A percentile compares a stretch with the other conserved stretches of the same genome.
phyloP scores from a whole-genome alignment of 2,113 vertebrate genomes.

The Oreochromis niloticus region DNA sequence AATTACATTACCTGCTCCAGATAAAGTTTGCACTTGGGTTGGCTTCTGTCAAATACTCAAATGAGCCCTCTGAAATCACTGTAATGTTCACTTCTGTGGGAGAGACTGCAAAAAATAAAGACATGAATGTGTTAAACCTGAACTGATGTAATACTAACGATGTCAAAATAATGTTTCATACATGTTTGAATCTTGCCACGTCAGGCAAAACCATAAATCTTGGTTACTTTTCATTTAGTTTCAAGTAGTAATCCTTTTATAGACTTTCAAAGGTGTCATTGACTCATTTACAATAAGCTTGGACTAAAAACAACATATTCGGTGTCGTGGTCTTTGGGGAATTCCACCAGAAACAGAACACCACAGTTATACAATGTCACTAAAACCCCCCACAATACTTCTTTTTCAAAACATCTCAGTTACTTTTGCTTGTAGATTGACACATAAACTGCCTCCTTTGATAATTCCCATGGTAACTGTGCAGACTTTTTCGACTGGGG shows the following conservation, averaged over 20 bases:
- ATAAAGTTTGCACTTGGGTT: constrained; percentile 24
- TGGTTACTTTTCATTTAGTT: not conserved
- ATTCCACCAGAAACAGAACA: not conserved
- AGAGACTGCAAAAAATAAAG: too few relatives aligned
- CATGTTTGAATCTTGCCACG: not conserved
- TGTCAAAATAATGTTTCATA: too few relatives aligned
- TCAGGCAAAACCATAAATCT: not conserved
- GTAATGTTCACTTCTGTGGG: too few relatives aligned
- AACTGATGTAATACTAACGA: too few relatives aligned
- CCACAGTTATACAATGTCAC: not conserved
- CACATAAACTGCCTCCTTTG: too few relatives aligned
- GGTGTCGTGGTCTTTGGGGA: not conserved
- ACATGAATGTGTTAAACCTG: too few relatives aligned
- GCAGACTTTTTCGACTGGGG: not conserved
- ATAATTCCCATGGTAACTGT: not conserved
- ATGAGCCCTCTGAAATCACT: not conserved
- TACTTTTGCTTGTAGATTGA: too few relatives aligned
- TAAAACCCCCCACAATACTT: too few relatives aligned
- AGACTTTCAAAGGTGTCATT: not conserved
- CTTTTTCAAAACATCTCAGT: too few relatives aligned
- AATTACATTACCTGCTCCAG: constrained; percentile 51
- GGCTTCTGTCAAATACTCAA: constrained; percentile 26
- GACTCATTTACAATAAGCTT: not conserved
- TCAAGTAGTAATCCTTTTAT: not conserved
- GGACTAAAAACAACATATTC: not conserved